These are phyloP conservation scores for Stegophylla sp. DNA, from an alignment of 2,888 invertebrate genomes.

Conservation along the genomic window DNA sequence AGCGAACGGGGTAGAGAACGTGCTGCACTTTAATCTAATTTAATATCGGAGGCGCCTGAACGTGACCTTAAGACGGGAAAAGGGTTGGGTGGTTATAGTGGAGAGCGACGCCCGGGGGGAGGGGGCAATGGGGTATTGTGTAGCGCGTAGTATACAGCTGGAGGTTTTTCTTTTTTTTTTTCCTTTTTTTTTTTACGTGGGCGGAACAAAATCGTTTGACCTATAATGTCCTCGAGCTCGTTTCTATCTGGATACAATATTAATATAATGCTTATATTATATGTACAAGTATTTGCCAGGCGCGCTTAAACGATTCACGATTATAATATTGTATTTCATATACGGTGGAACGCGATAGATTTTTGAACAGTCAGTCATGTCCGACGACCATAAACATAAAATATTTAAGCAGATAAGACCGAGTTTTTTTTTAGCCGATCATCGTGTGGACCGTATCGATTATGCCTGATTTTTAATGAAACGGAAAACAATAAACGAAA, in stretches of 20 bases:
- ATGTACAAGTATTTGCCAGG: slow-evolving; percentile 11
- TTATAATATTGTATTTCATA: slow-evolving; percentile 34
- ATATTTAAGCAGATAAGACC: background rate
- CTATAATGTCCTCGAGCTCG: slow-evolving; percentile 54
- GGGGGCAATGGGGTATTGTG: background rate
- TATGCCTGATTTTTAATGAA: slow-evolving; percentile 35
- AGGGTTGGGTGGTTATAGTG: slow-evolving; percentile 36
- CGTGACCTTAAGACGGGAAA: slow-evolving; percentile 44
- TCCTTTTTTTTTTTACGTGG: slow-evolving; percentile 34
- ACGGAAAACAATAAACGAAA: slow-evolving; percentile 30
- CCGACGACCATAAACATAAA: background rate
- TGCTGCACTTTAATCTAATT: slow-evolving; percentile 34
- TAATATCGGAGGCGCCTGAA: slow-evolving; percentile 46
- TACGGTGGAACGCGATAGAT: background rate
- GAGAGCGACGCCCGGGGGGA: background rate
- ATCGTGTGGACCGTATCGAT: slow-evolving; percentile 1
- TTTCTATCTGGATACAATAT: slow-evolving; percentile 38
- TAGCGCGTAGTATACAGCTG: background rate
- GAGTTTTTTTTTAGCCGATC: too few species aligned
- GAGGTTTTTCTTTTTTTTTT: slow-evolving; percentile 24
- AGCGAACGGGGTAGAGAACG: slow-evolving; percentile 9
- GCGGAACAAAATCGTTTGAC: slow-evolving; percentile 55
- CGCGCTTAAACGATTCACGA: slow-evolving; percentile 24
- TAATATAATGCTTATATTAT: too few species aligned
- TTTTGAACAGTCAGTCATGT: background rate